Percentiles rank a stretch among this genome's conserved stretches.
phyloP scores from a whole-genome alignment of 1,140 invertebrate species.

The Leptinotarsa lineolata region DNA sequence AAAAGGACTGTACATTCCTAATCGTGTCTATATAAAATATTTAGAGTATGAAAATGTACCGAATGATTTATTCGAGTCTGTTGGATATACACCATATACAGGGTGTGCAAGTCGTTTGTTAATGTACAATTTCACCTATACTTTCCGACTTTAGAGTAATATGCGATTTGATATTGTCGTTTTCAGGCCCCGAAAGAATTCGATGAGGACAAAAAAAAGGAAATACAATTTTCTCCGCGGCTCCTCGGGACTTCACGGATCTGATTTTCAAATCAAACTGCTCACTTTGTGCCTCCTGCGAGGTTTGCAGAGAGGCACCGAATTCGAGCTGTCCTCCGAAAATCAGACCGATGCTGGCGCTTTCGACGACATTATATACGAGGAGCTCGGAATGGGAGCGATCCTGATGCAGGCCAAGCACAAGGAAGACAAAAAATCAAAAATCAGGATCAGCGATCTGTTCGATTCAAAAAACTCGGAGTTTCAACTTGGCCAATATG shows the following conservation, averaged over 20 bases:
- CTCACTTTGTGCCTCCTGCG: background rate
- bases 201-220: too few species aligned
- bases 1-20: too few species aligned
- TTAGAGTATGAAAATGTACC: too few species aligned
- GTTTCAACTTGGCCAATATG: background rate
- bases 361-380: constrained; percentile 17
- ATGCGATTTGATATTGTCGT: too few species aligned
- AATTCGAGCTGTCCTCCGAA: constrained; percentile 2
- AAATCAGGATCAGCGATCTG: constrained; percentile 20
- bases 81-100: too few species aligned
- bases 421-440: constrained; percentile 26
- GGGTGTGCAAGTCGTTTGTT: too few species aligned
- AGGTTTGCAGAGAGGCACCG: background rate
- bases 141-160: too few species aligned
- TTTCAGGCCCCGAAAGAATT: too few species aligned
- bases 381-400: constrained; percentile 14
- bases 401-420: constrained; percentile 24
- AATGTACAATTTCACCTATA: too few species aligned
- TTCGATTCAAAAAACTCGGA: background rate
- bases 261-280: constrained; percentile 16
- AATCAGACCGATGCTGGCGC: background rate
- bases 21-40: too few species aligned
- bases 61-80: too few species aligned
- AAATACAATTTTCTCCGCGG: background rate
- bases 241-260: background rate